Conservation (phyloP, 2,113 vertebrate species). For the Xiphias gladius region DNA sequence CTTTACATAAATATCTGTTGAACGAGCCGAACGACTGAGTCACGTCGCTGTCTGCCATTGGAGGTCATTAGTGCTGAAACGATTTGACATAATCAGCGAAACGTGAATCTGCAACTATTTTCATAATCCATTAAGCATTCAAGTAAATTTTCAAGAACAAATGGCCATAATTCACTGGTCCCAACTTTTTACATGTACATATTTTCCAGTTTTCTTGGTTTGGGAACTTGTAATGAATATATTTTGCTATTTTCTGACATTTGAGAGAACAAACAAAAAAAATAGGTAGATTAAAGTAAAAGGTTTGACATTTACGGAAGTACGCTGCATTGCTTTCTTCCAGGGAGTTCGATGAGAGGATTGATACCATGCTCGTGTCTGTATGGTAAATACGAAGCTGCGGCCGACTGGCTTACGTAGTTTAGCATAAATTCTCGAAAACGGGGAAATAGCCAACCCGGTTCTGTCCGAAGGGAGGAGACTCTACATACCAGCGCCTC, state of each 20-base stretch:
- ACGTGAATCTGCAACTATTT: conserved; percentile 9
- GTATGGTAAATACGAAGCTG: not conserved
- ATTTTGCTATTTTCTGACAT: not conserved
- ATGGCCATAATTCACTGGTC: not conserved
- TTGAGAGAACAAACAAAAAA: not conserved
- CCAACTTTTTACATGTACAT: not conserved
- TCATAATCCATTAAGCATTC: not conserved
- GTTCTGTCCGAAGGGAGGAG: not conserved
- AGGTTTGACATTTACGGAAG: not conserved
- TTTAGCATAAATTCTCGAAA: conserved; percentile 8
- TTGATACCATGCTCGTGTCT: not conserved
- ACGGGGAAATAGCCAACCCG: not conserved
- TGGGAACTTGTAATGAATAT: not conserved
- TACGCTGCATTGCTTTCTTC: conserved; percentile 4
- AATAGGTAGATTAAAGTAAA: conserved; percentile 2
- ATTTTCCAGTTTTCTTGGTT: not conserved
- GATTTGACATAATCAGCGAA: not conserved
- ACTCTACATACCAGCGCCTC: not conserved
- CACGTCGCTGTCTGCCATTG: not conserved
- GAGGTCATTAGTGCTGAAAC: not conserved
- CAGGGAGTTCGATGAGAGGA: not conserved
- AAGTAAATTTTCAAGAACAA: conserved; percentile 7
- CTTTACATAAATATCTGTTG: not conserved
- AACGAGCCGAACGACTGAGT: not conserved
- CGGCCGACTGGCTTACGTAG: not conserved